phyloP scores from a whole-genome alignment of 2,113 vertebrate species.

The Microtus richardsoni region DNA sequence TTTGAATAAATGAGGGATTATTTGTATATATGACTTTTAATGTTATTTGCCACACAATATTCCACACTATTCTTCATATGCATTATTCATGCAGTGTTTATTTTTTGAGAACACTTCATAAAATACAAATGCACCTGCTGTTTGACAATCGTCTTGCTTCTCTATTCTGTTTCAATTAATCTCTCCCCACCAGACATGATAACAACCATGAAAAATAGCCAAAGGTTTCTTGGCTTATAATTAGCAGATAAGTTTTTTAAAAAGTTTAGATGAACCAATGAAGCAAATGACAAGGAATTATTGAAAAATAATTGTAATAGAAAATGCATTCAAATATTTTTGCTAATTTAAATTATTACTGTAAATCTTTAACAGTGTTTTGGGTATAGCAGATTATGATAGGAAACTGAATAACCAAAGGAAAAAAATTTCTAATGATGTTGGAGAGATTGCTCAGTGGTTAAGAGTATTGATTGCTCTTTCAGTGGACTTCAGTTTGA shows the following conservation, averaged over 20 bases:
- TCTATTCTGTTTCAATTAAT: constrained; percentile 66
- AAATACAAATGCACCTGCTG: constrained; percentile 70
- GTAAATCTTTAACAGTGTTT: neutral
- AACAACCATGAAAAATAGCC: constrained; percentile 45
- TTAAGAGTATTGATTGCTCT: neutral
- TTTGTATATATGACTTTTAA: constrained; percentile 66
- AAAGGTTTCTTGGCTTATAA: constrained; percentile 48
- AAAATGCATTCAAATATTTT: constrained; percentile 49
- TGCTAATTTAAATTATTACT: constrained; percentile 50
- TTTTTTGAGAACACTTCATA: constrained; percentile 74
- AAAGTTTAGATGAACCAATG: constrained; percentile 53
- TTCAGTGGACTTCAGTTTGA: neutral
- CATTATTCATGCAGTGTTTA: constrained; percentile 72
- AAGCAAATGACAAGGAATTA: constrained; percentile 39
- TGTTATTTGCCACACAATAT: constrained; percentile 70
- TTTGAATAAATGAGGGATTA: constrained; percentile 60
- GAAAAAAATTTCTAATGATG: neutral
- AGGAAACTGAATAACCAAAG: neutral
- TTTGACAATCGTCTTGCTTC: constrained; percentile 54
- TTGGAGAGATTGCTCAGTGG: neutral
- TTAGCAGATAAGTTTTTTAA: constrained; percentile 20
- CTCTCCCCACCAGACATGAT: constrained; percentile 52
- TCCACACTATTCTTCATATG: constrained; percentile 68
- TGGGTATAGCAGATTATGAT: neutral
- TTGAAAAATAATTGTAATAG: neutral